Percentiles rank a stretch among this genome's conserved stretches.
Conservation (phyloP, 1,140 invertebrate genomes). For the Achroia grisella region DNA sequence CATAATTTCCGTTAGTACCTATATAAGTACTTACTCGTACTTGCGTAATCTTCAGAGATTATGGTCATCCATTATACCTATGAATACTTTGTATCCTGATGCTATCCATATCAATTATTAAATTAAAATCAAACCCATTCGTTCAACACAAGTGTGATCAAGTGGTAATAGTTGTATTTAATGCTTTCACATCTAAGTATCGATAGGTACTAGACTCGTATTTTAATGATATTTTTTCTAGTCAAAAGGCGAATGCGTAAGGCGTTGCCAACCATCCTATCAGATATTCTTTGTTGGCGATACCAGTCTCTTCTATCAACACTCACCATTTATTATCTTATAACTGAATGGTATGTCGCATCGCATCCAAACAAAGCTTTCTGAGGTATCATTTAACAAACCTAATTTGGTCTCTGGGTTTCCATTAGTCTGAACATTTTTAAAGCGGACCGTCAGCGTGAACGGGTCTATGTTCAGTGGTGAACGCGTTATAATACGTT, state of each 20-base stretch:
- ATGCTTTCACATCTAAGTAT: too few relatives aligned
- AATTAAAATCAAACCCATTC: too few relatives aligned
- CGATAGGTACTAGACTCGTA: too few relatives aligned
- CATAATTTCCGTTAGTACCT: too few relatives aligned
- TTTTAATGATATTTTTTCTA: too few relatives aligned
- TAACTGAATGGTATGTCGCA: conserved; percentile 64
- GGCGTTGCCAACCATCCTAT: conserved; percentile 20
- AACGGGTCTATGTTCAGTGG: conserved; percentile 31
- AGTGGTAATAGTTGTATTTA: too few relatives aligned
- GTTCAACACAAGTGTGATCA: too few relatives aligned
- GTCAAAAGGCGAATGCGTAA: background rate
- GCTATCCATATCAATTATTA: too few relatives aligned
- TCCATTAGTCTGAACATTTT: conserved; percentile 25
- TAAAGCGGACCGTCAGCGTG: conserved; percentile 5
- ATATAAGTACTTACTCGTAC: too few relatives aligned
- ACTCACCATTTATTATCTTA: conserved; percentile 61
- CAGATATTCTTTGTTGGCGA: conserved; percentile 21
- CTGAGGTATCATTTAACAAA: conserved; percentile 51
- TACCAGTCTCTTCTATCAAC: conserved; percentile 41
- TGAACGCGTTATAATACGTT: conserved; percentile 58
- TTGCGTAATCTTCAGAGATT: too few relatives aligned
- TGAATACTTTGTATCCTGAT: too few relatives aligned
- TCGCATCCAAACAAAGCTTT: conserved; percentile 57
- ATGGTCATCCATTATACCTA: too few relatives aligned
- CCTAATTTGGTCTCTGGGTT: conserved; percentile 22